Evolutionary conservation across 2,797 vertebrate genomes (phyloP).

Genomic region (Bradypodion pumilum): DNA sequence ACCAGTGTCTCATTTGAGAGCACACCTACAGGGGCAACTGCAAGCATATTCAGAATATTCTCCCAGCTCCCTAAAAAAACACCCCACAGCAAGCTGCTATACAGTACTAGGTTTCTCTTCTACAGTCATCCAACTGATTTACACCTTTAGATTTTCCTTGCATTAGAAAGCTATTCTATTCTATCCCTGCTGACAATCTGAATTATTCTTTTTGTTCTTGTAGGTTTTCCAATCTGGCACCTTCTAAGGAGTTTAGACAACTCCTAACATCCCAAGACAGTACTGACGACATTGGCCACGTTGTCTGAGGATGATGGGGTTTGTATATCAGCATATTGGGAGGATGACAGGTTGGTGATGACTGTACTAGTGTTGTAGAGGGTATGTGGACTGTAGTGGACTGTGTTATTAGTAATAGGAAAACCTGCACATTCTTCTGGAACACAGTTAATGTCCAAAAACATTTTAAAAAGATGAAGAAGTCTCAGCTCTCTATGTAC

Average conservation of each 20-base stretch:
- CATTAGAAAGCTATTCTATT: no score
- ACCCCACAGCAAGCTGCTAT: not conserved
- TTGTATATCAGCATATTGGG: not conserved
- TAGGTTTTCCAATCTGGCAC: not conserved
- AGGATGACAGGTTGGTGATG: not conserved
- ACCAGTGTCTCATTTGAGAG: no score
- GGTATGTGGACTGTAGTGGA: no score
- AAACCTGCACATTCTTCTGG: no score
- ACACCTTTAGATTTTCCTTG: conserved; percentile 2
- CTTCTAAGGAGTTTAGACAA: not conserved
- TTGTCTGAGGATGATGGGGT: not conserved
- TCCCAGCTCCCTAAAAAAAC: not conserved
- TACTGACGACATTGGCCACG: not conserved
- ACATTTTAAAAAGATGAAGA: no score
- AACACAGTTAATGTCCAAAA: not conserved
- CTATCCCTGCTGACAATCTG: not conserved
- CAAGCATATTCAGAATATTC: not conserved
- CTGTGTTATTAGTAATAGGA: no score
- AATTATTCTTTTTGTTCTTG: not conserved
- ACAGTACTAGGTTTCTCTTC: conserved; percentile 18
- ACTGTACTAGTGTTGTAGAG: no score
- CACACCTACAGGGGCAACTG: no score
- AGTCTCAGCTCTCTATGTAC: not conserved
- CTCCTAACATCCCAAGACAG: not conserved
- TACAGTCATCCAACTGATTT: conserved; percentile 38